Evolutionary conservation across 2,113 vertebrate species (phyloP), one percentile per base, ranked within the genome.

Genomic region (Hystrix cristata): DNA sequence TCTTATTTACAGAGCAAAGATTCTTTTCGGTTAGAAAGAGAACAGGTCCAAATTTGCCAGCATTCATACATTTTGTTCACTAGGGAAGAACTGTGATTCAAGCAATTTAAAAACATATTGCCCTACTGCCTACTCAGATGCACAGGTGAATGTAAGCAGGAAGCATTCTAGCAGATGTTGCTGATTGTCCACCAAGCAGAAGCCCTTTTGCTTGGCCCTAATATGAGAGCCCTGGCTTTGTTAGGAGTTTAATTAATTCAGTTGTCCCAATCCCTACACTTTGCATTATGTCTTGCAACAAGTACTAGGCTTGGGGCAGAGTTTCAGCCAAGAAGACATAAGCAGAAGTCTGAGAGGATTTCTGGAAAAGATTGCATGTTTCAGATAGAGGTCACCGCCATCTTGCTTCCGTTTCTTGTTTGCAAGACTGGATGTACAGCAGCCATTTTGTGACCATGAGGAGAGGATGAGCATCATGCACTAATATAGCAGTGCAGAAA

Each of bases 1-100:
- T 55, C 27, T 96, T 92, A 95, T 62, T 67, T 43, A 57, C 43
- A 84, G 72, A 67, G 65, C 60, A 43, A 64, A 90, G 38, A 60
- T 15, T 59, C 78, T 87, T 84, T 85, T 34, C 38, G 38, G 71
- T 14, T 23, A 59, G 82, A 84, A 85, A 92, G 65, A 76, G 51
- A 59, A 57, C 62, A 87, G 74, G 29, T 5, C 16, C 55, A 71
- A 69, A 34, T 79, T 91, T 83, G 31, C 79, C 69, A 83, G 16
- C 16, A 29, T 34, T 67, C 46, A 19, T 29, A 21, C 29, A 29
- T 65, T 87, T 34, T 93, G 59, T 82, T 81, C 34, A 69, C 43
- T 94, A 10, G 13, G 4, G 6, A 95, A 71, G 38, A 92, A 78
- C 2, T 57, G 59, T 55, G 53, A 82, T 55, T 13, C 25, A 60